Evolutionary conservation across 2,113 vertebrate genomes (phyloP).

Genomic region (Proterorhinus semilunaris): DNA sequence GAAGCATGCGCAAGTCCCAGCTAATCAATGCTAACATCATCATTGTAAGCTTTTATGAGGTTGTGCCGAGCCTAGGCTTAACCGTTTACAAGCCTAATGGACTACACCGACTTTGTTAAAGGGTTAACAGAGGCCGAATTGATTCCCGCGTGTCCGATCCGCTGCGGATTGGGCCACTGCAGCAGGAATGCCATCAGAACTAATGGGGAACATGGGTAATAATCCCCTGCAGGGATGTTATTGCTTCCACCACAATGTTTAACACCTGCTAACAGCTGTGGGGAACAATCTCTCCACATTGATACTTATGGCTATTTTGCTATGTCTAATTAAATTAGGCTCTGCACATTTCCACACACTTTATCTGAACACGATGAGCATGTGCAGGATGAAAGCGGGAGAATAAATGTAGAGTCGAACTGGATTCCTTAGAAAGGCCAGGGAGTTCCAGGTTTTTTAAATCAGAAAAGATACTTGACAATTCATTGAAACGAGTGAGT

Average conservation of each 20-base stretch:
- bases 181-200: constrained; percentile 45
- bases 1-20: not conserved
- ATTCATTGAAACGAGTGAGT: not conserved
- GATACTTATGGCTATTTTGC: constrained; percentile 2
- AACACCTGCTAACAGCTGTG: constrained; percentile 47
- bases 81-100: constrained; percentile 17
- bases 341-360: constrained; percentile 15
- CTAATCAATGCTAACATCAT: not conserved
- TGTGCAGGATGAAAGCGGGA: constrained; percentile 11
- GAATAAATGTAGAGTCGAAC: not conserved
- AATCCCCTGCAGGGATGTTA: constrained; percentile 51
- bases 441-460: not conserved
- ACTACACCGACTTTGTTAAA: constrained; percentile 22
- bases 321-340: constrained; percentile 29
- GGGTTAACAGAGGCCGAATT: constrained; percentile 37
- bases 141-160: constrained; percentile 45
- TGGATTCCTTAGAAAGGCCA: not conserved
- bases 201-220: constrained; percentile 56
- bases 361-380: constrained; percentile 19
- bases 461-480: not conserved
- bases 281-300: constrained; percentile 32
- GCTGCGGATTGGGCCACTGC: constrained; percentile 34
- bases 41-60: not conserved
- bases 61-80: not conserved
- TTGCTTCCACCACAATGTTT: constrained; percentile 48